These are phyloP conservation scores for Ladona fulva DNA, from an alignment of 1,140 invertebrate genomes.

Conservation along the genomic window DNA sequence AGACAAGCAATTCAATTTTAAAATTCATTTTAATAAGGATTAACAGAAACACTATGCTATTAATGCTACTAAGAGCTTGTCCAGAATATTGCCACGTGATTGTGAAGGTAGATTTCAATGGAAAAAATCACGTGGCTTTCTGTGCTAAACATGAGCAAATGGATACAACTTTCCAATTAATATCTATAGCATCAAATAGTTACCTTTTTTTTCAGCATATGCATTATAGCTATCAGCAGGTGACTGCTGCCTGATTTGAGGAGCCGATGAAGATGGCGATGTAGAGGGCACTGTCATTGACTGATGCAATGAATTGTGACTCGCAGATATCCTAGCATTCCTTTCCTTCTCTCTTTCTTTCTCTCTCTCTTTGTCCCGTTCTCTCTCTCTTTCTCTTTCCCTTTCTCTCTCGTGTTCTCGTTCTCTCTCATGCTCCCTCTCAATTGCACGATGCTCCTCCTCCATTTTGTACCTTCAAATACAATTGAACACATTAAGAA, in stretches of 20 bases:
- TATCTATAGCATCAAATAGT: too few relatives aligned
- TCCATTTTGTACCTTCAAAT: constrained; percentile 47
- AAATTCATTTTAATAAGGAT: too few relatives aligned
- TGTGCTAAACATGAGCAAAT: too few relatives aligned
- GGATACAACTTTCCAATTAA: too few relatives aligned
- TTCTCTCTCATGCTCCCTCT: constrained; percentile 44
- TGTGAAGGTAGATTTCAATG: too few relatives aligned
- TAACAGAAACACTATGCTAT: too few relatives aligned
- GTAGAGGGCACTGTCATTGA: neutral
- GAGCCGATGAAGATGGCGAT: neutral
- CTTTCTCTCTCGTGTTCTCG: constrained; percentile 37
- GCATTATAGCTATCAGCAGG: neutral
- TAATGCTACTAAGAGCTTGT: too few relatives aligned
- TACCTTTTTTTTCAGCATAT: neutral
- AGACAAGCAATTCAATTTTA: too few relatives aligned
- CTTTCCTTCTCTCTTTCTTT: constrained; percentile 39
- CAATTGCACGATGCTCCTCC: constrained; percentile 52
- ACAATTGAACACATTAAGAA: neutral
- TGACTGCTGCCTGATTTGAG: neutral
- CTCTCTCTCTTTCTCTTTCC: constrained; percentile 31
- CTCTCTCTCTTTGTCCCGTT: constrained; percentile 37
- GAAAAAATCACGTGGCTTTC: too few relatives aligned
- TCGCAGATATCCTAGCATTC: constrained; percentile 16
- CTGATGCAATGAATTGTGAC: constrained; percentile 13
- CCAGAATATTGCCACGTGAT: too few relatives aligned